These are phyloP conservation scores for Ictalurus punctatus DNA, from an alignment of 2,113 vertebrate species.

Conservation along the genomic window DNA sequence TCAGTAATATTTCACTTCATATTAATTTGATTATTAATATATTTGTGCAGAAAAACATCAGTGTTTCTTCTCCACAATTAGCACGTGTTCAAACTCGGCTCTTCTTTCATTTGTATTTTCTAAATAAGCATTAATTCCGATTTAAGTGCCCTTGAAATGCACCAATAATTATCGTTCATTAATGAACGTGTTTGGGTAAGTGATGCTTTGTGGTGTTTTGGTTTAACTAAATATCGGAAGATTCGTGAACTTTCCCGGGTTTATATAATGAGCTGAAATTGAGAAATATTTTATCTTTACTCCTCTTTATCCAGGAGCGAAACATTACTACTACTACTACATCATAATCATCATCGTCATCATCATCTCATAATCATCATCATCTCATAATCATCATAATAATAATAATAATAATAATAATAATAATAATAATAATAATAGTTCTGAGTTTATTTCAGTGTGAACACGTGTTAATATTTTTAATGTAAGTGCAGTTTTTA, in stretches of 20 bases:
- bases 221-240: neutral
- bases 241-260: neutral
- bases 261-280: neutral
- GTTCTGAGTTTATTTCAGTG: neutral
- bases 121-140: neutral
- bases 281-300: neutral
- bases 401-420: neutral
- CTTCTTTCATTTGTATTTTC: rapidly evolving
- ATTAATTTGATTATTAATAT: neutral
- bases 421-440: neutral
- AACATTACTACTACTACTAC: neutral
- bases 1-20: neutral
- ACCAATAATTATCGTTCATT: neutral
- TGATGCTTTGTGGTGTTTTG: neutral
- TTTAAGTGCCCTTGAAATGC: neutral
- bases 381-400: neutral
- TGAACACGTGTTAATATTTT: neutral
- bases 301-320: neutral
- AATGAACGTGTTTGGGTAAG: neutral
- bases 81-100: neutral
- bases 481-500: neutral
- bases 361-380: too few relatives aligned
- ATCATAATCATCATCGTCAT: neutral
- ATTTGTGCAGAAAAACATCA: neutral
- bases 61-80: neutral